A percentile compares a stretch with the other conserved stretches of the same genome.
Evolutionary conservation across 1,140 invertebrate genomes (phyloP).

Genomic region (Portunus trituberculatus): DNA sequence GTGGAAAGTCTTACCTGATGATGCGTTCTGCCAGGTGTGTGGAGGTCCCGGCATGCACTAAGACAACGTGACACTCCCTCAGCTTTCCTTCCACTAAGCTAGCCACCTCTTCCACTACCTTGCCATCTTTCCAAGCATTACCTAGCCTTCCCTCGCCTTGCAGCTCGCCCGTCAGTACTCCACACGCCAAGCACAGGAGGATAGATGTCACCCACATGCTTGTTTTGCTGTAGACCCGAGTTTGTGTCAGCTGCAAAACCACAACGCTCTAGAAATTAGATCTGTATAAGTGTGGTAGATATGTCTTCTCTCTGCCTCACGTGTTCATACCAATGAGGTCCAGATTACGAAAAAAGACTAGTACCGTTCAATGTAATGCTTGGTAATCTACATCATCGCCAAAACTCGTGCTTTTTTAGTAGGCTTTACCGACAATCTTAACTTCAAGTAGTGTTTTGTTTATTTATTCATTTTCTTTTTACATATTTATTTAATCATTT

Average conservation of each 20-base stretch:
- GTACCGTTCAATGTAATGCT: too few species aligned
- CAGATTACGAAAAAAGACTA: too few species aligned
- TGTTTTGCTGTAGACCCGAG: background rate
- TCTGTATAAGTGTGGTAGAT: too few species aligned
- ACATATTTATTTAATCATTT: too few species aligned
- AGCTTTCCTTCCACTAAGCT: background rate
- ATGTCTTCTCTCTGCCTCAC: too few species aligned
- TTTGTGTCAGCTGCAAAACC: background rate
- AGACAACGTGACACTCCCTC: background rate
- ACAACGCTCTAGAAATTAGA: too few species aligned
- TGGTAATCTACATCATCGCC: too few species aligned
- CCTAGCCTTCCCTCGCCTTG: background rate
- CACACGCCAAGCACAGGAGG: background rate
- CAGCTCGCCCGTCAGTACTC: background rate
- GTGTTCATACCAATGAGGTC: too few species aligned
- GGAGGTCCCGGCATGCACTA: background rate
- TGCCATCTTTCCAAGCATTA: background rate
- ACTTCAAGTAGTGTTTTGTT: too few species aligned
- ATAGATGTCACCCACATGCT: background rate
- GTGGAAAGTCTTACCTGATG: background rate
- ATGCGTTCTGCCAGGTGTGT: background rate
- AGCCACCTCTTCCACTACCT: background rate
- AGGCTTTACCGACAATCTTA: too few species aligned
- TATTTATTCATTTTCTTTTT: too few species aligned
- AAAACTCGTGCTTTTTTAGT: too few species aligned